A percentile compares a stretch with the other conserved stretches of the same genome.
Conservation (phyloP, 1,140 invertebrate genomes). For the Aleiodes sp. region DNA sequence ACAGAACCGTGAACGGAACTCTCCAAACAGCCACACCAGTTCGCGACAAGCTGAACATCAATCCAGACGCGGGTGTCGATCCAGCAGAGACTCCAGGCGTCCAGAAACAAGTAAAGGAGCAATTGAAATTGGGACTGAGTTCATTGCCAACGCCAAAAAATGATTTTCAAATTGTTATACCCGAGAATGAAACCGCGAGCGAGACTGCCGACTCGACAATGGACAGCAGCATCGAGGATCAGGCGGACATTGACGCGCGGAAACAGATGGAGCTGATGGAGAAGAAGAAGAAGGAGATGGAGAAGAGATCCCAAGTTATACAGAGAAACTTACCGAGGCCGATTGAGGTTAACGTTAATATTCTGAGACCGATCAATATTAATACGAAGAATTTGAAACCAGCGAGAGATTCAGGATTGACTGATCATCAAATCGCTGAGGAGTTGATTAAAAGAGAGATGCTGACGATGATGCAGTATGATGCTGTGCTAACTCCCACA, state of each 20-base stretch:
- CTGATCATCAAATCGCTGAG: constrained; percentile 73
- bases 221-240: constrained; percentile 76
- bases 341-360: constrained; percentile 83
- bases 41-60: constrained; percentile 95
- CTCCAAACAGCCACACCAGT: constrained; percentile 73
- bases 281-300: constrained; percentile 76
- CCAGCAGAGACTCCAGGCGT: constrained; percentile 74
- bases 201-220: constrained; percentile 60
- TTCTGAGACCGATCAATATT: constrained; percentile 77
- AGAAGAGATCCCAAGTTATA: constrained; percentile 86
- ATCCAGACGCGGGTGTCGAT: constrained; percentile 83
- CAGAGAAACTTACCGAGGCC: constrained; percentile 91
- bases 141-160: constrained; percentile 90
- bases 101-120: constrained; percentile 78
- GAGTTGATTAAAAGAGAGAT: constrained; percentile 98
- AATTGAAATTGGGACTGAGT: constrained; percentile 79
- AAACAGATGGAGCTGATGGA: constrained; percentile 71
- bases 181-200: constrained; percentile 81
- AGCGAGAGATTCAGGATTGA: not conserved
- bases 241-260: constrained; percentile 77
- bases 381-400: constrained; percentile 71
- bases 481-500: constrained; percentile 78
- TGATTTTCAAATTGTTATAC: constrained; percentile 98
- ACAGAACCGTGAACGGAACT: constrained; percentile 55
- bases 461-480: constrained; percentile 94